Evolutionary conservation across 2,888 invertebrate genomes (phyloP).

Genomic region (Bellardia pandia): DNA sequence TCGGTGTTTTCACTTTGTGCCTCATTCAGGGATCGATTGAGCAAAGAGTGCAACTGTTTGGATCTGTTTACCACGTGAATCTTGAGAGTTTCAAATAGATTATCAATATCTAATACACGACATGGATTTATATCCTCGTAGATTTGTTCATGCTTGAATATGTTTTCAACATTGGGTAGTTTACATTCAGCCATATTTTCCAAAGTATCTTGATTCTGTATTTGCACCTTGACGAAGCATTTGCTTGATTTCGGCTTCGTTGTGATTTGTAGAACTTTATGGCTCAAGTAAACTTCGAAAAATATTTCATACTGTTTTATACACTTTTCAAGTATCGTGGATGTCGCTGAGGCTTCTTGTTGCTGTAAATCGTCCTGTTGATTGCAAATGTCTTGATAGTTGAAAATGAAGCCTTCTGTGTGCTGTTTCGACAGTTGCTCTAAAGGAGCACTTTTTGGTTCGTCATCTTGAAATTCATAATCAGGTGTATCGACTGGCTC

Average conservation of each 20-base stretch:
- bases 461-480: constrained; percentile 75
- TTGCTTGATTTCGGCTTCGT: constrained; percentile 68
- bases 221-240: constrained; percentile 78
- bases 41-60: constrained; percentile 83
- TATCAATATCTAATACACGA: constrained; percentile 83
- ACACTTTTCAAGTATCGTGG: constrained; percentile 86
- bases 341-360: constrained; percentile 51
- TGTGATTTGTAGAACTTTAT: constrained; percentile 76
- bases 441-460: constrained; percentile 80
- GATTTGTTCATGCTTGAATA: constrained; percentile 84
- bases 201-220: constrained; percentile 73
- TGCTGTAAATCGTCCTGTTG: constrained; percentile 78
- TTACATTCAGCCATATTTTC: constrained; percentile 33
- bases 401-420: constrained; percentile 70
- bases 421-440: constrained; percentile 71
- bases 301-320: constrained; percentile 86
- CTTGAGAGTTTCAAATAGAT: constrained; percentile 84
- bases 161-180: constrained; percentile 76
- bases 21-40: constrained; percentile 79
- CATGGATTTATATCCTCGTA: constrained; percentile 82
- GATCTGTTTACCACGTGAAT: constrained; percentile 84
- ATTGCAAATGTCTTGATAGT: constrained; percentile 72
- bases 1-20: constrained; percentile 63
- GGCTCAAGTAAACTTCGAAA: constrained; percentile 83
- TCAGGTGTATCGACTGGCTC: constrained; percentile 59